Base-by-base conservation (phyloP, 2,797 vertebrate species). In the Scomberomorus guttatus region DNA sequence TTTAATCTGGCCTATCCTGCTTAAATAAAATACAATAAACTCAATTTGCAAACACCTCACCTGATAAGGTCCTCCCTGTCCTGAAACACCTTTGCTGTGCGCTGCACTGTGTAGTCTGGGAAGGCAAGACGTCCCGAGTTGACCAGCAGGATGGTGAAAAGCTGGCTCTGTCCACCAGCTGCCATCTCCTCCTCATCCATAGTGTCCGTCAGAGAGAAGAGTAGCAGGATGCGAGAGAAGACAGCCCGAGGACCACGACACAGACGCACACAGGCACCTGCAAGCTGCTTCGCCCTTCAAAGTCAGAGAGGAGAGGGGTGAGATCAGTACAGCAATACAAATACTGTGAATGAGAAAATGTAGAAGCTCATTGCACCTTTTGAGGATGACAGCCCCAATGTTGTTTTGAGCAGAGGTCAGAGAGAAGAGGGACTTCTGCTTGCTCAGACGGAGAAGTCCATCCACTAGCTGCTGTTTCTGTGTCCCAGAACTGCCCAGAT, bases 21-120 rank as follows among this genome's bases (percentile, higher is more conserved):
- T 25, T 18, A 8, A 6, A 58, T 34, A 15, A 62, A 62, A 62
- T 11, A 4, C 2, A 27, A 58, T 8, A 12, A 62, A 48, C 7
- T 32, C 6, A 25, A 44, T 48, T 24, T 5, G 5, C 14, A 67
- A 46, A 46, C 5, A 8, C 37, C 86, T 67, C 63, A 98, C 98
- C 97, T 96, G 88, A 98, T 95, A 6, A 99, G 97, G 75, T 99
- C 98, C 0, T 98, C 97, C 91, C 97, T 94, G 84, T 97, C 96
- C 84, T 89, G 95, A 91, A 99, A 99, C 83, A 99, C 91, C 14
- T 81, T 95, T 10, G 94, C 94, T 56, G 67, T 86, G 80, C 97
- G 96, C 62, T 90, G 90, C 24, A 98, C 85, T 0, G 90, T 93
- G 84, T 99, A 99, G 14, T 82, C 90, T n/a, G 98, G 98, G 89